A percentile compares a stretch with the other conserved stretches of the same genome.
These are phyloP conservation scores for Heteromyza rotundicornis DNA, from an alignment of 2,888 invertebrate genomes.

Conservation along the genomic window DNA sequence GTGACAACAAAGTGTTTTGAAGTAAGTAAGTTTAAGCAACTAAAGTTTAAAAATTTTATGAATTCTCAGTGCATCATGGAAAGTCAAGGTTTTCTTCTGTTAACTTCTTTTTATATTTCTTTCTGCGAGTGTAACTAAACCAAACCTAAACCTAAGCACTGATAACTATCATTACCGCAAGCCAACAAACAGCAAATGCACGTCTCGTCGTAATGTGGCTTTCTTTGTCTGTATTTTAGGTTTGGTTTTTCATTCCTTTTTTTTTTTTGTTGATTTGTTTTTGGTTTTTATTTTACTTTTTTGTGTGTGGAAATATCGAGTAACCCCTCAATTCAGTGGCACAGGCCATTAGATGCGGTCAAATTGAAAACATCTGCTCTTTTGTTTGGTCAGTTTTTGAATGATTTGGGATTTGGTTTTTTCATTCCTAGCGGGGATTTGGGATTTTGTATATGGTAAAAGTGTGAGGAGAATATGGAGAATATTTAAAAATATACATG, in stretches of 20 bases:
- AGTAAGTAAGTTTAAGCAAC: no score
- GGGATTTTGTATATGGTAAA: no score
- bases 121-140: not conserved
- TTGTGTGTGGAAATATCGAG: slow-evolving; percentile 14
- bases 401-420: not conserved
- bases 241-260: slow-evolving; percentile 28
- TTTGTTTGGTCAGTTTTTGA: slow-evolving; percentile 18
- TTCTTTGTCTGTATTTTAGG: slow-evolving; percentile 5
- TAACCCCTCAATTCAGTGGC: slow-evolving; percentile 47
- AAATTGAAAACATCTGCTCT: slow-evolving; percentile 55
- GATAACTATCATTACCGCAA: slow-evolving; percentile 52
- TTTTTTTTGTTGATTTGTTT: not conserved
- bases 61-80: not conserved
- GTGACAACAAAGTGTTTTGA: no score
- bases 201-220: not conserved
- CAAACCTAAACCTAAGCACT: slow-evolving; percentile 26
- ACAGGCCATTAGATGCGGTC: slow-evolving; percentile 61
- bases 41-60: no score
- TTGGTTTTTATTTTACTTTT: not conserved
- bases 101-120: no score
- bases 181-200: not conserved
- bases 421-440: no score
- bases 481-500: no score
- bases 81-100: not conserved
- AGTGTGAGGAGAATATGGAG: no score